Percentiles rank a stretch among this genome's conserved stretches.
Conservation (phyloP, 2,888 invertebrate species). For the Agrochola circellaris region DNA sequence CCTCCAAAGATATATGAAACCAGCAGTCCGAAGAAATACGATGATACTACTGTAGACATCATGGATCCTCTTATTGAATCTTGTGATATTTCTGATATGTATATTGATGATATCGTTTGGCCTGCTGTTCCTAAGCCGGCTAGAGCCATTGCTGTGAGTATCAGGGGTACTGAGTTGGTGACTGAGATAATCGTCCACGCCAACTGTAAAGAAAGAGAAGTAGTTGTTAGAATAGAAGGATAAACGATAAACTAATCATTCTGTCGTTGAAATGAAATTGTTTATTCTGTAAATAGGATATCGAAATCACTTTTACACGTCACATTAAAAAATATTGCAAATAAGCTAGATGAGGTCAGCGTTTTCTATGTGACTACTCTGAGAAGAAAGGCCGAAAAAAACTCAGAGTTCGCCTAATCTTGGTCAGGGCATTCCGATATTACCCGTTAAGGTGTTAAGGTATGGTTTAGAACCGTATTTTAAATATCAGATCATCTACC, state of each 20-base stretch:
- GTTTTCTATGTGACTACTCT: too few species aligned
- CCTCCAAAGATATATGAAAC: conserved; percentile 81
- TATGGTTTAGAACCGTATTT: neutral
- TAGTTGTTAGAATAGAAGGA: neutral
- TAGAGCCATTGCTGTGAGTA: conserved; percentile 74
- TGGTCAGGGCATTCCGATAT: neutral
- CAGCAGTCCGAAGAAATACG: conserved; percentile 79
- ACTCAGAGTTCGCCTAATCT: too few species aligned
- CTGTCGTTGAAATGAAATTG: neutral
- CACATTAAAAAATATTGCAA: too few species aligned
- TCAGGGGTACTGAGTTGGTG: conserved; percentile 71
- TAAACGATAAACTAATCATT: neutral
- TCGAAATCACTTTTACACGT: too few species aligned
- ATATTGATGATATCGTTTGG: conserved; percentile 79
- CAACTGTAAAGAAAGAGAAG: conserved; percentile 67
- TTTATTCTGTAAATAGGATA: too few species aligned
- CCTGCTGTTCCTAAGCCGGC: conserved; percentile 81
- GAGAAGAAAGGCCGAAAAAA: too few species aligned
- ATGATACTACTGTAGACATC: conserved; percentile 75
- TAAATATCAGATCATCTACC: too few species aligned
- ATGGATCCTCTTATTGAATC: conserved; percentile 80
- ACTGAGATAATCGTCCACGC: conserved; percentile 77
- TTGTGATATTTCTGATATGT: conserved; percentile 81
- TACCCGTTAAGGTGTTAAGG: neutral
- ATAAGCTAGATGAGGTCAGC: too few species aligned